Conservation (phyloP, 2,888 invertebrate species). For the Amphipoea lucens region DNA sequence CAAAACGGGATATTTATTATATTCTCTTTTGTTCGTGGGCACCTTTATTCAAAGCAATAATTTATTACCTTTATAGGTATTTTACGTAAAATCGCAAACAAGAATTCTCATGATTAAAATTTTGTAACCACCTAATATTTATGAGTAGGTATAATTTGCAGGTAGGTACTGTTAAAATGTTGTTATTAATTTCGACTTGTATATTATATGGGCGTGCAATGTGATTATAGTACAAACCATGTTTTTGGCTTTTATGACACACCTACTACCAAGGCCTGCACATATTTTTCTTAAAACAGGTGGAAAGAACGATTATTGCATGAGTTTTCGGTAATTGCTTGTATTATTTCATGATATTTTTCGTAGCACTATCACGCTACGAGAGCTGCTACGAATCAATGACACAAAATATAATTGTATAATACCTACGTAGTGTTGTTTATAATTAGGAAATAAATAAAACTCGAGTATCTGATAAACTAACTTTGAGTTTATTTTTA, state of each 20-base stretch:
- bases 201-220: constrained; percentile 46
- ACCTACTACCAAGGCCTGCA: constrained; percentile 3
- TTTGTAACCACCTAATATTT: constrained; percentile 44
- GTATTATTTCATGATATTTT: neutral
- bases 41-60: constrained; percentile 17
- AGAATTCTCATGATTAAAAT: constrained; percentile 47
- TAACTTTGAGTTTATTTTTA: constrained; percentile 91
- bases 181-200: constrained; percentile 49
- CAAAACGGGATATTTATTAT: neutral
- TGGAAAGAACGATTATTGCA: too few species aligned
- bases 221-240: constrained; percentile 20
- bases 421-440: neutral
- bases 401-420: too few species aligned
- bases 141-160: constrained; percentile 20
- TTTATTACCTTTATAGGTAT: constrained; percentile 26
- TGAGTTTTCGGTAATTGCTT: neutral
- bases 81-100: constrained; percentile 44
- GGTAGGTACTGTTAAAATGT: constrained; percentile 21
- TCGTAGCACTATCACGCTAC: constrained; percentile 36
- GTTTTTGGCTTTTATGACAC: constrained; percentile 22
- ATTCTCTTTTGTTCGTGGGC: neutral
- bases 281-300: neutral
- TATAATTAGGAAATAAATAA: constrained; percentile 74
- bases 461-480: constrained; percentile 90
- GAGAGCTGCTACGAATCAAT: constrained; percentile 35